Conservation (phyloP, 2,797 vertebrate genomes). For the Ctenosaura bakeri region DNA sequence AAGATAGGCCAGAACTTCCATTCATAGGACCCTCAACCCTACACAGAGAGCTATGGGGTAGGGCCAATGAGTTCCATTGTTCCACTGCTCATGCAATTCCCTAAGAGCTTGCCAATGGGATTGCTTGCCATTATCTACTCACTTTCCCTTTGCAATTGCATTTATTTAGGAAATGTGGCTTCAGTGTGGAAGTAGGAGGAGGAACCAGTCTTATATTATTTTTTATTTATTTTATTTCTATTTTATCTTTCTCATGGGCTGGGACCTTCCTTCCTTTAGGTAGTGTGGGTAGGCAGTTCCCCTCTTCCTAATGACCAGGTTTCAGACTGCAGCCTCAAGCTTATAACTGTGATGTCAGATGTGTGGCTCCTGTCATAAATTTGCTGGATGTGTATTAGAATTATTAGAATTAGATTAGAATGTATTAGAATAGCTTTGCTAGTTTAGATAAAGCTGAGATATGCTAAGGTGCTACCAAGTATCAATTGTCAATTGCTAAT, state of each 20-base stretch:
- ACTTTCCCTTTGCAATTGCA: not conserved
- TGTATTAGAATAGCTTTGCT: too few species aligned
- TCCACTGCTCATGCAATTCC: not conserved
- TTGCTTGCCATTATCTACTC: not conserved
- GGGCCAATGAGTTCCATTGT: not conserved
- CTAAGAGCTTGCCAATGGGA: not conserved
- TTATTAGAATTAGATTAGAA: too few species aligned
- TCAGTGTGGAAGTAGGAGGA: not conserved
- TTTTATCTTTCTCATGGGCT: too few species aligned
- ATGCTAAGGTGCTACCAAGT: too few species aligned
- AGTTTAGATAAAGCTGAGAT: too few species aligned
- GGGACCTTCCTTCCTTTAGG: not conserved
- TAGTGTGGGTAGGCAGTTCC: not conserved
- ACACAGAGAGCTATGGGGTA: not conserved
- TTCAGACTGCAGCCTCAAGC: not conserved
- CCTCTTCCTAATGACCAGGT: not conserved
- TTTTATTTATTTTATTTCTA: too few species aligned
- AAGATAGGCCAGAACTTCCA: not conserved
- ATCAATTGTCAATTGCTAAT: too few species aligned
- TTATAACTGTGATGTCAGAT: too few species aligned
- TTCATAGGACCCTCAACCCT: not conserved
- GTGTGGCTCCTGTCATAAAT: too few species aligned
- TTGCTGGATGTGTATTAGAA: too few species aligned
- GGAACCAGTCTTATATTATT: not conserved
- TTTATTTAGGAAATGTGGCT: not conserved